Conservation (phyloP, 2,888 invertebrate genomes). For the Agapostemon virescens region DNA sequence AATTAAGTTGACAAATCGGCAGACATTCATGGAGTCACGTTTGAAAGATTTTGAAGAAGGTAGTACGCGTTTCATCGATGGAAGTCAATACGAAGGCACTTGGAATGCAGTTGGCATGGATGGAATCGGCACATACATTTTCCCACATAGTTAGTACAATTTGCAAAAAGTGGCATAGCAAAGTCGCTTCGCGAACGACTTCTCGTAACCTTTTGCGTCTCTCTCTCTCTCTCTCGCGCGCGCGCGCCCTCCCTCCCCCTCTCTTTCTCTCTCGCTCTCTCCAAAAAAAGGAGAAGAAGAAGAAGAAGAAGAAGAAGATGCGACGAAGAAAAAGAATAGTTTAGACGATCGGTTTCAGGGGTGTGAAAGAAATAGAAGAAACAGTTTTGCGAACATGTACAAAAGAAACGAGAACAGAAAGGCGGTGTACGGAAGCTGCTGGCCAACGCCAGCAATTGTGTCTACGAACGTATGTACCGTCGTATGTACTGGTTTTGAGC, state of each 20-base stretch:
- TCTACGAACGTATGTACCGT: conserved; percentile 9
- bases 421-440: not conserved
- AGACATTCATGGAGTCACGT: not conserved
- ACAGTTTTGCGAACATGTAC: not conserved
- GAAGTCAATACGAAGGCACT: conserved; percentile 81
- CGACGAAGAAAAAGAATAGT: not conserved
- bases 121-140: conserved; percentile 83
- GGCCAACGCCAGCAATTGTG: conserved; percentile 18
- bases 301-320: not conserved
- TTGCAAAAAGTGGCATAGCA: not conserved
- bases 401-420: conserved; percentile 23
- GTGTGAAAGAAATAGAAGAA: not conserved
- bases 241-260: not conserved
- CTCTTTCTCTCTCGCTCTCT: not conserved
- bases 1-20: not conserved
- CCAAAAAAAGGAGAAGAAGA: not conserved
- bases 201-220: not conserved
- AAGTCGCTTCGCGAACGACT: not conserved
- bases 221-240: not conserved
- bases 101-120: conserved; percentile 84
- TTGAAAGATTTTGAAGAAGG: conserved; percentile 7
- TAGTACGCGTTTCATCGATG: conserved; percentile 35
- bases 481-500: conserved; percentile 44
- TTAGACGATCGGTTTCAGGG: not conserved
- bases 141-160: conserved; percentile 82